These are phyloP conservation scores for Sceloporus tristichus DNA, from an alignment of 2,113 vertebrate genomes.

Conservation along the genomic window DNA sequence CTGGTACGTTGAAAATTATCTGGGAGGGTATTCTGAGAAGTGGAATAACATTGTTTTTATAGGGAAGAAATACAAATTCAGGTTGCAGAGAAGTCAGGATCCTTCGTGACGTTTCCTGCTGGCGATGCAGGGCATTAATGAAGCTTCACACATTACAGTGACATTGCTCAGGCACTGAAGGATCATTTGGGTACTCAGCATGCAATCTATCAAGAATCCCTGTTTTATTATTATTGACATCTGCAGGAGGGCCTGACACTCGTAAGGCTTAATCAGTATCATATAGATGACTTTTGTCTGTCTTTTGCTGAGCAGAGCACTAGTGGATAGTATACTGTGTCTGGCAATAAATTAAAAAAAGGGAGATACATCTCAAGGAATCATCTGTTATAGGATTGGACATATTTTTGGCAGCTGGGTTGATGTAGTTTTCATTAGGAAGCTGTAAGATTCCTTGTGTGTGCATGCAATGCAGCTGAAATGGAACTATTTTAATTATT, in stretches of 20 bases:
- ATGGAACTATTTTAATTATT: too few species aligned
- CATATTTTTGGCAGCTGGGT: not conserved
- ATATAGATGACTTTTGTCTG: not conserved
- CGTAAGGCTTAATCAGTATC: constrained; percentile 11
- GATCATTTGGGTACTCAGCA: constrained; percentile 8
- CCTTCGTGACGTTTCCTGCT: constrained; percentile 18
- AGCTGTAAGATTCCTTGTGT: not conserved
- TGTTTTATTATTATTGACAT: constrained; percentile 22
- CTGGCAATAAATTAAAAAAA: not conserved
- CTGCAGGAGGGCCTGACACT: not conserved
- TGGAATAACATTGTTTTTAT: not conserved
- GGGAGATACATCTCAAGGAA: not conserved
- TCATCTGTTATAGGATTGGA: not conserved
- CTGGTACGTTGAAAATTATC: not conserved
- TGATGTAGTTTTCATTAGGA: not conserved
- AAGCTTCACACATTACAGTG: constrained; percentile 5
- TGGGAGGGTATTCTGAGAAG: not conserved
- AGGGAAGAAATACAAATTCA: not conserved
- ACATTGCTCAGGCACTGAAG: constrained; percentile 10
- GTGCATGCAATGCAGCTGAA: too few species aligned
- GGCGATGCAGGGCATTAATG: constrained; percentile 10
- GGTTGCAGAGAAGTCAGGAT: constrained; percentile 1
- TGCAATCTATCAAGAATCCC: not conserved
- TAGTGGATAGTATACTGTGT: not conserved
- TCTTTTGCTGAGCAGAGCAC: not conserved